Base-by-base conservation (phyloP, 1,140 invertebrate genomes). In the Archivesica marissinica region DNA sequence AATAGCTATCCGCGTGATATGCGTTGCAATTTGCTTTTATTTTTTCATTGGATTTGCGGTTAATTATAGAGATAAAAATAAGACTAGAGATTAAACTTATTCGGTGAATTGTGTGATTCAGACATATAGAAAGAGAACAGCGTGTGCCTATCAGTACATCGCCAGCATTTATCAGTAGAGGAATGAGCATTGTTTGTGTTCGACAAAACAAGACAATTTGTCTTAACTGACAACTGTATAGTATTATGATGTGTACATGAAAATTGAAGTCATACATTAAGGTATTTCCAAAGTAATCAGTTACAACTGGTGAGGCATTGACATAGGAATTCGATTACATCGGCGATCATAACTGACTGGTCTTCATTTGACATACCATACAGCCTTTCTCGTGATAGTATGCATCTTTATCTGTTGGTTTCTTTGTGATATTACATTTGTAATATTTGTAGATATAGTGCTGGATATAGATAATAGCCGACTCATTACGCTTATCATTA, bases 271-370 rank as follows among this genome's bases (percentile, higher is more conserved):
- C 59, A 64, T 64, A 7, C 13, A 35, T 3, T 64, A 17, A 20
- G 59, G 59, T 64, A 64, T 64, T 64, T 64, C 59, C n/a, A 20
- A 33, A 64, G 30, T 72, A n/a, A 72, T 72, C 50, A 72, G 17
- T 72, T 23, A 47, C 3, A 23, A 13, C 50, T 28, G 68, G 35
- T 72, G 41, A 72, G n/a, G 50, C 3, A 50, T 28, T 72, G 68
- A 72, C 68, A 72, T 72, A 28, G 68, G 68, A 72, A 72, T 72
- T 72, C 25, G 44, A 25, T 72, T 72, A 72, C 68, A 47, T 72
- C 68, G 50, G 41, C 9, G 25, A 2, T 28, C 28, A 25, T 44
- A 72, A 72, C 44, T 41, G 1, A 33, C 39, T 68, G 2, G 25
- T 30, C 68, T 47, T 50, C 68, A 20, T 47, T 72, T 25, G 41